Evolutionary conservation across 2,113 vertebrate genomes (phyloP).

Genomic region (Thinocorus orbignyianus): DNA sequence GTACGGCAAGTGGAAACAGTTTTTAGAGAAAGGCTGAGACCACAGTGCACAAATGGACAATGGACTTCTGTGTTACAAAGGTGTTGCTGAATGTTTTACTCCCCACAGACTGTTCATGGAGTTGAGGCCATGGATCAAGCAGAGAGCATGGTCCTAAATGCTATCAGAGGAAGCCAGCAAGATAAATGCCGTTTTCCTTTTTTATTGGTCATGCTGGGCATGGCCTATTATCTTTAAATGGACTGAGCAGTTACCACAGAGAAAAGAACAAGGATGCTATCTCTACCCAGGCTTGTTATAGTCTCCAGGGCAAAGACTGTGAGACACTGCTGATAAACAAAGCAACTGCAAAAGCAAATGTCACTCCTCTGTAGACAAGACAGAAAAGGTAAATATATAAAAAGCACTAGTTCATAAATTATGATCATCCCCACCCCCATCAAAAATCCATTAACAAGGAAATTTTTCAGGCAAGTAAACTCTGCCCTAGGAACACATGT

Average conservation of each 20-base stretch:
- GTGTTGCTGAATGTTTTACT: conserved; percentile 35
- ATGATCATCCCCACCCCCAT: background rate
- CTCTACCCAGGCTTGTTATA: background rate
- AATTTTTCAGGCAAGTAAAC: conserved; percentile 29
- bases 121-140: conserved; percentile 3
- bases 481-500: conserved; percentile 18
- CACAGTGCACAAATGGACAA: conserved; percentile 31
- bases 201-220: conserved; percentile 43
- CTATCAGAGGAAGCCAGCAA: conserved; percentile 27
- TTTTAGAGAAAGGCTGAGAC: conserved; percentile 5
- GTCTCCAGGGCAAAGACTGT: conserved; percentile 14
- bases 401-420: conserved; percentile 5
- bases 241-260: background rate
- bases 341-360: conserved; percentile 12
- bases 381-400: conserved; percentile 31
- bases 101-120: background rate
- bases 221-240: conserved; percentile 35
- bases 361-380: background rate
- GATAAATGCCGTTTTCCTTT: conserved; percentile 34
- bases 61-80: conserved; percentile 18
- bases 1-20: conserved; percentile 14
- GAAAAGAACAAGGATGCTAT: conserved; percentile 37
- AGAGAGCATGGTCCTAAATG: background rate
- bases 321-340: conserved; percentile 26
- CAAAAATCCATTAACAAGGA: background rate